Evolutionary conservation across 2,113 vertebrate species (phyloP), one percentile per base, ranked within the genome.

Genomic region (Amphiprion ocellaris): DNA sequence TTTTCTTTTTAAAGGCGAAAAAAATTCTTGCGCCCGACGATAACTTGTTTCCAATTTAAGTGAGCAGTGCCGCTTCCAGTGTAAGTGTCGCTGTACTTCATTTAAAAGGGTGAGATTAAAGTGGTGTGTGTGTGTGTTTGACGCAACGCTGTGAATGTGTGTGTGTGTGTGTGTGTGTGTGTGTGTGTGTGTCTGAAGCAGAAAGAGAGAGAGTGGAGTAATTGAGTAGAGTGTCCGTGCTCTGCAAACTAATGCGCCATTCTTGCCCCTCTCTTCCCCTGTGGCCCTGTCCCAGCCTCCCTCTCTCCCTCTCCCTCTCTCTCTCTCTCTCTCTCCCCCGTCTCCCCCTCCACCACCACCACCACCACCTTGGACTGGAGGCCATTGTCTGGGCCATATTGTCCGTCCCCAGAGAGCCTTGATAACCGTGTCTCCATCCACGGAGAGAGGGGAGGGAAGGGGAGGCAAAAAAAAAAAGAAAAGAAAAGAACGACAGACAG

Each of bases 381-480:
- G 84, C 85, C 74, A 49, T 95, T 94, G 88, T 93, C 75, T 93
- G 88, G 86, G 69, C 84, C 84, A 90, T 93, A 89, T 90, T 92
- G 74, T 93, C 90, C 83, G 83, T 76, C 92, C 92, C 90, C 86
- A 79, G 88, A 94, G 92, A 90, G 89, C 77, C 92, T 95, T 95
- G 94, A 94, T 95, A 94, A 94, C 93, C 93, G 90, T 95, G 94
- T 94, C 93, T 95, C 93, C 92, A 93, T 94, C 91, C 88, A 86
- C 28, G 37, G 69, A 87, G 74, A 61, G 68, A 59, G 75, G 39
- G 55, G 59, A 37, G 64, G 75, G 72, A 80, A 83, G 49, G 61
- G 73, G 67, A 80, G 85, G 74, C 68, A 33, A 72, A 73, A 77
- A 82, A 49, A 74, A 83, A 83, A 74, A n/a, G n/a, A n/a, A 77